Evolutionary conservation across 2,888 invertebrate genomes (phyloP).

Genomic region (Platerodrilus igneus): DNA sequence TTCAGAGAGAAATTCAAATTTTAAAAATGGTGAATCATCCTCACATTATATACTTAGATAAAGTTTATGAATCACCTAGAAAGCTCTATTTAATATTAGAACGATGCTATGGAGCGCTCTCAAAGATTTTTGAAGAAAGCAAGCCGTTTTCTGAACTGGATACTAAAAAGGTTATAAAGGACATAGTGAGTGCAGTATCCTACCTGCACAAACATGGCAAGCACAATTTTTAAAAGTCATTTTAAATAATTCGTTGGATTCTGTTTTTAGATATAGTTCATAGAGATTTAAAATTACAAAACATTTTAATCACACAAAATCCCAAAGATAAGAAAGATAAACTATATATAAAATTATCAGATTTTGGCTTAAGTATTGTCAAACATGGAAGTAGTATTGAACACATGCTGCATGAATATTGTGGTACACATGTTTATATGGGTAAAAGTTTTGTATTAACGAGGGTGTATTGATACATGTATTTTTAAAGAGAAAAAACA

Average conservation of each 20-base stretch:
- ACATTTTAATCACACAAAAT: conserved; percentile 50
- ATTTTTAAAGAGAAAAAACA: too few species aligned
- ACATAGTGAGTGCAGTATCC: conserved; percentile 43
- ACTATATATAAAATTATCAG: conserved; percentile 54
- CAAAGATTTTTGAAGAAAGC: conserved; percentile 40
- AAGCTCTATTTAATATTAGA: conserved; percentile 55
- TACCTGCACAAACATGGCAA: conserved; percentile 49
- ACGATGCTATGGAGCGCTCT: conserved; percentile 50
- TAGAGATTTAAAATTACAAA: conserved; percentile 50
- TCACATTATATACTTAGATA: conserved; percentile 53
- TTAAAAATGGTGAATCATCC: conserved; percentile 54
- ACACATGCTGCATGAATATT: conserved; percentile 53
- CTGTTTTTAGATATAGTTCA: conserved; percentile 47
- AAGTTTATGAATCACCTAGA: conserved; percentile 52
- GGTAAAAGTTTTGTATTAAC: too few species aligned
- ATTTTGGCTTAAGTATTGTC: conserved; percentile 55
- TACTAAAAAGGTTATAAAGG: conserved; percentile 40
- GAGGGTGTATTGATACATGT: too few species aligned
- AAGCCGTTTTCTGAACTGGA: conserved; percentile 43
- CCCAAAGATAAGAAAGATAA: conserved; percentile 48
- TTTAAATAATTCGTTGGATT: conserved; percentile 1
- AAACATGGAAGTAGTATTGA: conserved; percentile 50
- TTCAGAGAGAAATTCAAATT: conserved; percentile 53
- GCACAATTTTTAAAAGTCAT: conserved; percentile 11
- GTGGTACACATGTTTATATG: conserved; percentile 56